Percentiles rank a stretch among this genome's conserved stretches.
Conservation (phyloP, 2,113 vertebrate genomes). For the Romanogobio albipinnatus region DNA sequence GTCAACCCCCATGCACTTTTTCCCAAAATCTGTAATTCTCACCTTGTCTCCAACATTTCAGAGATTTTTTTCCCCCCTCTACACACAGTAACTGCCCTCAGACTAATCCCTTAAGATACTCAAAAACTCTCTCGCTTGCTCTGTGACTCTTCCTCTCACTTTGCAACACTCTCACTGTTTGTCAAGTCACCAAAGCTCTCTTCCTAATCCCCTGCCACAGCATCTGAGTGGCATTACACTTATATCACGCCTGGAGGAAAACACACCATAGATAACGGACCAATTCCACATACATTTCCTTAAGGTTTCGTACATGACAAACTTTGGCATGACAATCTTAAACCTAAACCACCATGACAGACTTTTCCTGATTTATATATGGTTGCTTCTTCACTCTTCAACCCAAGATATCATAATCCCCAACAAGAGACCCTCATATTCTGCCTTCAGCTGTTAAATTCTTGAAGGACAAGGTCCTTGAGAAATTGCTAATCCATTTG, state of each 20-base stretch:
- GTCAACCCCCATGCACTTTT: constrained; percentile 15
- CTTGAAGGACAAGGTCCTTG: neutral
- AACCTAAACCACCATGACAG: neutral
- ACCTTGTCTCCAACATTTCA: constrained; percentile 29
- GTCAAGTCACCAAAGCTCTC: constrained; percentile 47
- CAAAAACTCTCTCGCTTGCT: constrained; percentile 25
- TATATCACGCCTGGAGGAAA: constrained; percentile 41
- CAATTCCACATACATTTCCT: constrained; percentile 40
- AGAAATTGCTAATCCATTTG: constrained; percentile 2
- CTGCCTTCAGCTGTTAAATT: neutral
- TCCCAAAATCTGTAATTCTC: constrained; percentile 23
- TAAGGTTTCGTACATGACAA: neutral
- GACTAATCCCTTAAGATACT: constrained; percentile 49
- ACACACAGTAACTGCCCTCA: constrained; percentile 11
- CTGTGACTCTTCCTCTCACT: neutral
- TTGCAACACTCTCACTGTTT: constrained; percentile 40
- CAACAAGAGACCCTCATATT: neutral
- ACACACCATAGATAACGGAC: constrained; percentile 32
- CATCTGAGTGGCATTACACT: constrained; percentile 22
- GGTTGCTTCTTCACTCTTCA: neutral
- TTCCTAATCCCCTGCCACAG: constrained; percentile 46
- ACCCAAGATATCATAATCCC: neutral
- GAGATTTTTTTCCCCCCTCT: neutral
- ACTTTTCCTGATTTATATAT: neutral
- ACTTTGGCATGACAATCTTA: constrained; percentile 27